phyloP scores from a whole-genome alignment of 2,113 vertebrate species.

The Thinocorus orbignyianus region DNA sequence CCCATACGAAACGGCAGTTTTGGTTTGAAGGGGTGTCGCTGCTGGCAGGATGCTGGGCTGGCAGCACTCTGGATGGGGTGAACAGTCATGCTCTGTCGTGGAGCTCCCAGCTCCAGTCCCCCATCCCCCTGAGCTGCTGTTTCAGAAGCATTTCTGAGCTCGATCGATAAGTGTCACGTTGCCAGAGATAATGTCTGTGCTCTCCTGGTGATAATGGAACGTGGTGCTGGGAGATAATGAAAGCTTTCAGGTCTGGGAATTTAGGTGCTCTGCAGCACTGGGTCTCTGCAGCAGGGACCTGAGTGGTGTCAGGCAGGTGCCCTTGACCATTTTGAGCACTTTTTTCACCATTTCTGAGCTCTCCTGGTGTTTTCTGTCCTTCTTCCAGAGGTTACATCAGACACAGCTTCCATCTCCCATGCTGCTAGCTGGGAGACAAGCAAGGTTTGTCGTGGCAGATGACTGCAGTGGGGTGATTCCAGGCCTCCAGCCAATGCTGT shows the following conservation, averaged over 20 bases:
- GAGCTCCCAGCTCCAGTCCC: not conserved
- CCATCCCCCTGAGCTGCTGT: not conserved
- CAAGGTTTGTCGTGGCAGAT: not conserved
- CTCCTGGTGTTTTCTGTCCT: not conserved
- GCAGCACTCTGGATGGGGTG: not conserved
- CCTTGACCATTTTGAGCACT: not conserved
- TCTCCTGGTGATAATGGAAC: accelerated
- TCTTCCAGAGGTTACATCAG: not conserved
- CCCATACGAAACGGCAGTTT: accelerated
- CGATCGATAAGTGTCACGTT: not conserved
- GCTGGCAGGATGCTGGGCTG: not conserved
- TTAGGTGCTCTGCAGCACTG: not conserved
- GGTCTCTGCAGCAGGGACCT: not conserved
- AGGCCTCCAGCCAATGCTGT: not conserved
- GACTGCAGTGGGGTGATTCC: not conserved
- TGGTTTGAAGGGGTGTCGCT: not conserved
- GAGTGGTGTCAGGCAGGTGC: not conserved
- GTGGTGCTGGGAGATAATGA: not conserved
- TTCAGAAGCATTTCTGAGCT: not conserved
- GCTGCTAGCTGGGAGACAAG: not conserved
- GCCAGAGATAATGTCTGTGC: not conserved
- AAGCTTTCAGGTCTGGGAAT: not conserved
- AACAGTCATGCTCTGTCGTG: accelerated
- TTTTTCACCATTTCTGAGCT: not conserved
- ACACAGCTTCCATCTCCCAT: too few species aligned